phyloP scores from a whole-genome alignment of 2,113 vertebrate genomes.

The Eretmochelys imbricata region DNA sequence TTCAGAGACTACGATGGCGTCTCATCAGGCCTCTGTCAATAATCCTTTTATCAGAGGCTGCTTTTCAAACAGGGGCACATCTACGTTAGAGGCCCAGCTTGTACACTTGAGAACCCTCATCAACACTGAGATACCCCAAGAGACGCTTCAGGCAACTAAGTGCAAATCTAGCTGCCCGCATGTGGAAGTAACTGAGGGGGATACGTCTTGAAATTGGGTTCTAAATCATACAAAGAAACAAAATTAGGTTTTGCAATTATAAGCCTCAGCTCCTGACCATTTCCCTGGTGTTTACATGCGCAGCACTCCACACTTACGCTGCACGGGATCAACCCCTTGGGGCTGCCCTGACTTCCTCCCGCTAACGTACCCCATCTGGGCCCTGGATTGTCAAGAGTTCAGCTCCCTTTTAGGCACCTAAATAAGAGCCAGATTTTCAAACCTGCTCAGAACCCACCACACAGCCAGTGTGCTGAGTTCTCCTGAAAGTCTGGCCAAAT shows the following conservation, averaged over 20 bases:
- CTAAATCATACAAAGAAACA: neutral
- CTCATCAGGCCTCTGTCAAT: neutral
- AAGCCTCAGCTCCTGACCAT: neutral
- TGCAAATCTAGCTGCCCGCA: neutral
- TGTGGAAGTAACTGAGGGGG: neutral
- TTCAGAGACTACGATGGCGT: neutral
- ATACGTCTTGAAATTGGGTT: neutral
- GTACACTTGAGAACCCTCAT: fast-evolving
- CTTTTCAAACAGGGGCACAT: neutral
- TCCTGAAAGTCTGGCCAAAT: neutral
- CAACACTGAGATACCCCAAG: neutral
- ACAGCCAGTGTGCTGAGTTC: neutral
- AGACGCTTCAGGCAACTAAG: neutral
- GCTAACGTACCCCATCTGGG: neutral
- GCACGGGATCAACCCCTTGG: neutral
- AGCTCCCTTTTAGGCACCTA: neutral
- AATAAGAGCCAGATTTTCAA: neutral
- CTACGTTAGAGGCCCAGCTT: neutral
- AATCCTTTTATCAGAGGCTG: neutral
- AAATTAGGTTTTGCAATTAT: neutral
- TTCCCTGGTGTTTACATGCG: neutral
- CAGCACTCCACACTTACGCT: neutral
- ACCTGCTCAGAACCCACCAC: neutral
- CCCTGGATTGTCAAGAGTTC: neutral
- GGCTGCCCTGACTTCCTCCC: neutral